A percentile compares a stretch with the other conserved stretches of the same genome.
Evolutionary conservation across 92 coral and sea anemone genomes (phyloP).

Genomic region (Metridium senile): DNA sequence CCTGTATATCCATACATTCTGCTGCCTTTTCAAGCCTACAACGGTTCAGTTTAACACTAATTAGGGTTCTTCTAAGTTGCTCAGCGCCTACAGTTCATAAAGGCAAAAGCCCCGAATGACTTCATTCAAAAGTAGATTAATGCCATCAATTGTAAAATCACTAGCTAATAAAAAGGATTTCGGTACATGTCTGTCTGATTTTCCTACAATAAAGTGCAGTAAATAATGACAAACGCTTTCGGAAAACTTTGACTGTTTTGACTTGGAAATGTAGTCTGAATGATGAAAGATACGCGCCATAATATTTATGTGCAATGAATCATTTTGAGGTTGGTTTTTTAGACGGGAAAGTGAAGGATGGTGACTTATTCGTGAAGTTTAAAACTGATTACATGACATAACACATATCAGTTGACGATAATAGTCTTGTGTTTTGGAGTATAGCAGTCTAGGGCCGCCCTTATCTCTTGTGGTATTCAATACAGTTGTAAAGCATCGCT

Average conservation of each 20-base stretch:
- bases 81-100: too few species aligned
- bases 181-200: not conserved
- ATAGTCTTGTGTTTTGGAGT: slow-evolving; percentile 1
- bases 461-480: not conserved
- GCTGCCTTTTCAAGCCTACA: not conserved
- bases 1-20: not conserved
- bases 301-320: not conserved
- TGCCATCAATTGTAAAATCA: not conserved
- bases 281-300: not conserved
- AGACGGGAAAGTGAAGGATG: slow-evolving; percentile 1
- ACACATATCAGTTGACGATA: not conserved
- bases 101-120: too few species aligned
- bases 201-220: not conserved
- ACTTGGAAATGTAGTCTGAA: not conserved
- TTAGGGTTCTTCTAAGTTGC: not conserved
- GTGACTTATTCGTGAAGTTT: not conserved
- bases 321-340: not conserved
- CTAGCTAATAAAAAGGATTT: not conserved
- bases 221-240: not conserved
- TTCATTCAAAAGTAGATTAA: not conserved
- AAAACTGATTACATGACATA: slow-evolving; percentile 11
- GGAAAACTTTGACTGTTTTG: not conserved
- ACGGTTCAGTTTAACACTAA: not conserved
- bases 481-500: slow-evolving; percentile 1
- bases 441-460: not conserved